A percentile compares a stretch with the other conserved stretches of the same genome.
These are phyloP conservation scores for Archips xylosteana DNA, from an alignment of 2,888 invertebrate species.

Conservation along the genomic window DNA sequence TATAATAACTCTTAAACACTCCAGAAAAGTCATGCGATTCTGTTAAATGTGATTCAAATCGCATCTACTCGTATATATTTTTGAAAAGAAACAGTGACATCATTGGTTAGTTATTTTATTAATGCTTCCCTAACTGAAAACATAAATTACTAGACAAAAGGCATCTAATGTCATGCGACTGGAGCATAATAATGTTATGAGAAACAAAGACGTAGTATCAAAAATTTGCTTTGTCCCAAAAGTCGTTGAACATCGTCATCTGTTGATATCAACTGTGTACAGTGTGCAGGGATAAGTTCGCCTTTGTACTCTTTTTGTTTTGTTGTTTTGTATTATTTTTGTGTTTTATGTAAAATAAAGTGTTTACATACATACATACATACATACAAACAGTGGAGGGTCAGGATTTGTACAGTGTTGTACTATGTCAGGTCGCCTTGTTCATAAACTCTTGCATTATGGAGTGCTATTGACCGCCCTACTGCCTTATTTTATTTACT, in stretches of 20 bases:
- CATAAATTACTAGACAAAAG: not conserved
- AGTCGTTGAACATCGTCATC: not conserved
- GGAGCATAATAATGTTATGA: not conserved
- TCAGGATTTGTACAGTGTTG: not conserved
- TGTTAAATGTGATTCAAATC: not conserved
- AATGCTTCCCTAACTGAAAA: not conserved
- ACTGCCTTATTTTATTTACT: slow-evolving; percentile 40
- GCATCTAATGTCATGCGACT: not conserved
- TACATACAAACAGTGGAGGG: too few species aligned
- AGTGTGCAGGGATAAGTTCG: too few species aligned
- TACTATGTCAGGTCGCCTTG: not conserved
- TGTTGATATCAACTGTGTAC: not conserved
- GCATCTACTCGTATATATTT: too few species aligned
- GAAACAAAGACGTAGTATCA: not conserved
- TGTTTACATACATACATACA: too few species aligned
- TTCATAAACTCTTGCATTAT: slow-evolving; percentile 45
- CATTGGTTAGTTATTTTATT: not conserved
- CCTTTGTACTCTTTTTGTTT: too few species aligned
- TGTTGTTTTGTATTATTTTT: too few species aligned
- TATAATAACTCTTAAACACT: too few species aligned
- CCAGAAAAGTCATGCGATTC: too few species aligned
- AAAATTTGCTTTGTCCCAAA: not conserved
- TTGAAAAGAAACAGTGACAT: not conserved
- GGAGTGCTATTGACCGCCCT: slow-evolving; percentile 49
- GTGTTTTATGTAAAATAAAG: too few species aligned